A percentile compares a stretch with the other conserved stretches of the same genome.
Evolutionary conservation across 2,888 invertebrate species (phyloP).

Genomic region (Serripes groenlandicus): DNA sequence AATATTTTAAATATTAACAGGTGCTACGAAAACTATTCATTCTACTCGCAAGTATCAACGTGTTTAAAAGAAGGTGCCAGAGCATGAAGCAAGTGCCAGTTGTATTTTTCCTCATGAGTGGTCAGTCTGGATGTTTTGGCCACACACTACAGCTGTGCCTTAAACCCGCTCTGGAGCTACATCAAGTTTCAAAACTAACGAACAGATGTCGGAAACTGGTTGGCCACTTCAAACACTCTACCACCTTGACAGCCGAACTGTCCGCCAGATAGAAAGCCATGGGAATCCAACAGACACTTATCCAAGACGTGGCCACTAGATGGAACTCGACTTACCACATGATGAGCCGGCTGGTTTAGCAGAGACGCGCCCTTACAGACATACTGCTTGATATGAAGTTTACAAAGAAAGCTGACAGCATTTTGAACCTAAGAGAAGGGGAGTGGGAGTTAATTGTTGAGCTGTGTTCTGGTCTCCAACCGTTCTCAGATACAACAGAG

Average conservation of each 20-base stretch:
- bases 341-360: conserved; percentile 30
- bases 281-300: conserved; percentile 27
- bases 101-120: too few species aligned
- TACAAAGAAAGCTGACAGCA: conserved; percentile 15
- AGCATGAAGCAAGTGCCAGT: too few species aligned
- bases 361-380: conserved; percentile 23
- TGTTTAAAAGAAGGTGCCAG: too few species aligned
- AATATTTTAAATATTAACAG: too few species aligned
- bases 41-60: too few species aligned
- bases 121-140: conserved; percentile 25
- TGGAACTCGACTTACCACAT: conserved; percentile 40
- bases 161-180: conserved; percentile 32
- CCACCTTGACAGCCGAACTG: conserved; percentile 32
- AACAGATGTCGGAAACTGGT: conserved; percentile 36
- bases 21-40: too few species aligned
- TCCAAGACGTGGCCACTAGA: conserved; percentile 30
- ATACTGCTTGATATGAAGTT: conserved; percentile 23
- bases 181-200: conserved; percentile 8
- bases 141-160: conserved; percentile 45
- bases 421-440: conserved; percentile 12
- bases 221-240: conserved; percentile 50
- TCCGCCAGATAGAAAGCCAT: conserved; percentile 10
- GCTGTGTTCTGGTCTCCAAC: too few species aligned
- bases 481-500: too few species aligned
- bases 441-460: too few species aligned